Evolutionary conservation across 2,113 vertebrate genomes (phyloP), one percentile per base, ranked within the genome.

Genomic region (Passer montanus): DNA sequence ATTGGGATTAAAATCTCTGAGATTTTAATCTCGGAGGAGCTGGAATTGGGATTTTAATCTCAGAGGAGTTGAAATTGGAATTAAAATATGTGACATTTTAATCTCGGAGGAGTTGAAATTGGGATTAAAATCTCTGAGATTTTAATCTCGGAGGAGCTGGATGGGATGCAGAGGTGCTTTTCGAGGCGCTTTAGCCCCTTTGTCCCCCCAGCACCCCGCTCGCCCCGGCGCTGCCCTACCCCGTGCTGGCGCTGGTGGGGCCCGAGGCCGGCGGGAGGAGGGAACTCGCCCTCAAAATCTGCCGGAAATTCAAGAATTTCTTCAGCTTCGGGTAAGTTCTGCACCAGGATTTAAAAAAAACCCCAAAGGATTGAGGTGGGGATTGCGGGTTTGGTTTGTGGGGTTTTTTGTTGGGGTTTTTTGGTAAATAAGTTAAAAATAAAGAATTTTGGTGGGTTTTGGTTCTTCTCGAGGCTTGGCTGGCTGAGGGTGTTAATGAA

Each of bases 211-310:
- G 99, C 95, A 99, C 99, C 24, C 94, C 99, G 50, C 98, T 98
- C 2, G 96, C 84, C 56, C 70, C 97, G 13, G 98, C 98, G 7
- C 91, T 98, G 22, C 98, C 98, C 1, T 99, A 99, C 73, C 99
- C 99, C 21, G 98, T 99, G 98, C 74, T 99, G 97, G 98, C 99
- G 20, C 89, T 99, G 33, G 97, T 96, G 2, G 99, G 99, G 5
- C 99, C 99, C 6, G 93, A 98, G 77, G 98, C 98, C 15, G 98
- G 98, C 62, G 99, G 99, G 13, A 99, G 98, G 87, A 98, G 99
- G 55, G 98, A 99, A 69, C 97, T 99, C 19, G 95, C 98, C 15
- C 98, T 99, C 87, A 98, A 97, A 72, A 98, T 99, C 95, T 99
- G 99, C 96, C 98, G 98, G 21, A 97, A 99, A 31, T 98, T 99